Evolutionary conservation across 2,113 vertebrate genomes (phyloP), one percentile per base, ranked within the genome.

Genomic region (Sitta europaea): DNA sequence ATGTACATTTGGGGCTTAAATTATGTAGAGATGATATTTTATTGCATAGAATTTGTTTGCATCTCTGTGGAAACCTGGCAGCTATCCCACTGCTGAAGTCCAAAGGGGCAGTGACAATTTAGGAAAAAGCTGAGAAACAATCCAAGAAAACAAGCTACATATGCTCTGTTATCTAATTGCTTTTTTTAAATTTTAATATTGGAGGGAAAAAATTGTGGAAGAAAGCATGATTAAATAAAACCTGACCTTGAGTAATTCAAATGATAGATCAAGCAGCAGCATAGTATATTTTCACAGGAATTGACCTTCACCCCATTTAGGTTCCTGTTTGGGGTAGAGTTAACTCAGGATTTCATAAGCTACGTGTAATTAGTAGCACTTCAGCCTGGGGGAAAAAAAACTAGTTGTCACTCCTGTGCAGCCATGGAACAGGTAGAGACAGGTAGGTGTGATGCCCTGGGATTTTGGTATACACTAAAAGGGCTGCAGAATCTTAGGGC

Each of bases 41-140:
- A 96, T 92, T 90, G 77, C 90, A 92, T 54, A 85, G 80, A 87
- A 92, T 92, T 93, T 96, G 88, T 95, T 95, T 96, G 28, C 61
- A 92, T 96, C 94, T 96, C 94, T 90, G 76, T 96, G 93, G 95
- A 96, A 97, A 96, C 83, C 88, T 97, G 96, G 92, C 92, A 96
- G 38, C 50, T 62, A 43, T 73, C 53, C 68, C 50, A 62, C 70
- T 75, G 73, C 57, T 2, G 6, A 89, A 87, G 93, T 97, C 94
- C 93, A 96, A 92, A 94, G 90, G 93, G 91, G 79, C 90, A 95
- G 62, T 62, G 80, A 91, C 94, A 94, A 80, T 74, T 95, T 71
- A 87, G 29, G 75, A 71, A 93, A 92, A 93, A 92, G 28, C 74
- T 90, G 67, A 93, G 70, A 82, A 97, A 92, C 55, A 87, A 36